Evolutionary conservation across 2,797 vertebrate genomes (phyloP), one percentile per base, ranked within the genome.

Genomic region (Amniataba percoides): DNA sequence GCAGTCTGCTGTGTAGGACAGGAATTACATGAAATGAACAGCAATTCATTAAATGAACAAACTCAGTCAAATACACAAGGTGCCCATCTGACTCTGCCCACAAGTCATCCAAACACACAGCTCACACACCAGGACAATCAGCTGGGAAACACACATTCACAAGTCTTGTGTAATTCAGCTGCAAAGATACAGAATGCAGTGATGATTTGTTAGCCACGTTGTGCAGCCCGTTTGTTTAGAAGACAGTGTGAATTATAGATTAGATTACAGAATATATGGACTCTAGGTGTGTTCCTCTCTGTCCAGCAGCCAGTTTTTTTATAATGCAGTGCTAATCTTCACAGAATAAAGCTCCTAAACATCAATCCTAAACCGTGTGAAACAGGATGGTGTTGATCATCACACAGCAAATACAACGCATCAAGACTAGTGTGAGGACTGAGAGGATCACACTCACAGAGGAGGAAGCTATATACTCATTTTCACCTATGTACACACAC

Each of bases 61-160:
- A 77, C 68, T 49, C 49, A 66, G 23, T 64, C 43, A 77, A 52
- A 52, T 15, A 31, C 12, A 66, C 15, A 42, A 40, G 8, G 3
- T 55, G 59, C 13, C 36, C 11, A 16, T 40, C 21, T 5, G 18
- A 56, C 16, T 57, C 6, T 64, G 23, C 18, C 27, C 7, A n/a
- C 23, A 39, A 73, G 45, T 55, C 39, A 64, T 46, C 31, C 25
- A 69, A 39, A 78, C 21, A 74, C 49, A 63, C 55, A 61, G 36
- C 43, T 56, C 49, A 77, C 65, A 81, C 46, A 61, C 15, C 25
- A 61, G 36, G 21, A 68, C 39, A 77, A 48, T 73, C 57, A 23
- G 21, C 48, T 18, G 56, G 18, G 40, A 43, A 27, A 18, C 31
- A 71, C 63, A 78, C 46, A 62, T 18, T 43, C 36, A 31, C 16